A percentile compares a stretch with the other conserved stretches of the same genome.
Evolutionary conservation across 2,113 vertebrate genomes (phyloP).

Genomic region (Recurvirostra avosetta): DNA sequence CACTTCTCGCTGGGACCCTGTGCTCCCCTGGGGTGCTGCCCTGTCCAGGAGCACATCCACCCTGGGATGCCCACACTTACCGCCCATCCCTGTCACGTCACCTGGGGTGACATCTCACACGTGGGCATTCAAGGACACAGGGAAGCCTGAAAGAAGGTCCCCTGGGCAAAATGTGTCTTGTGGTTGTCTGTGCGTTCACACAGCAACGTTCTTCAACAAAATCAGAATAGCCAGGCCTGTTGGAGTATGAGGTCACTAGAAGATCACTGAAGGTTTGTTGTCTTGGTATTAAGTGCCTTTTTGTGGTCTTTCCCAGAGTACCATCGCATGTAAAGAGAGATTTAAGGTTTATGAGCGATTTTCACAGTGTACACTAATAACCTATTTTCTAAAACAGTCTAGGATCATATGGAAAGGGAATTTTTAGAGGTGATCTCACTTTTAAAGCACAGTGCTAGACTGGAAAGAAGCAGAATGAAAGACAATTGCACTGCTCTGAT

Average conservation of each 20-base stretch:
- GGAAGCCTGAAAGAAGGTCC: background rate
- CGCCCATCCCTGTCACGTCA: rapidly evolving
- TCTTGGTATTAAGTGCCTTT: background rate
- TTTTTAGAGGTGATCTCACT: background rate
- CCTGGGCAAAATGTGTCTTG: background rate
- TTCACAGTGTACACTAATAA: background rate
- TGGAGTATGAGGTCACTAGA: background rate
- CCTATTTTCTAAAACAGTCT: background rate
- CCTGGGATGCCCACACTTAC: background rate
- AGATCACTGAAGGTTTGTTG: background rate
- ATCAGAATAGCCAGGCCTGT: background rate
- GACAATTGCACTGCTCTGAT: background rate
- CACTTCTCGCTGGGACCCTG: background rate
- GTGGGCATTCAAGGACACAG: background rate
- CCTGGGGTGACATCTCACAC: background rate
- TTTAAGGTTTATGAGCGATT: background rate
- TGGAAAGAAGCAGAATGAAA: background rate
- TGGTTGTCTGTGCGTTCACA: background rate
- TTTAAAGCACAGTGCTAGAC: background rate
- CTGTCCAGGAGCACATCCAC: background rate
- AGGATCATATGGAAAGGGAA: background rate
- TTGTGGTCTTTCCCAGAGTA: background rate
- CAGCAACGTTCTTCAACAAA: rapidly evolving
- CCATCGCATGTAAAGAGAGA: background rate
- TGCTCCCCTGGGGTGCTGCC: background rate